Percentiles rank a stretch among this genome's conserved stretches.
Evolutionary conservation across 92 coral and sea anemone species (phyloP).

Genomic region (Palythoa grandiflora): DNA sequence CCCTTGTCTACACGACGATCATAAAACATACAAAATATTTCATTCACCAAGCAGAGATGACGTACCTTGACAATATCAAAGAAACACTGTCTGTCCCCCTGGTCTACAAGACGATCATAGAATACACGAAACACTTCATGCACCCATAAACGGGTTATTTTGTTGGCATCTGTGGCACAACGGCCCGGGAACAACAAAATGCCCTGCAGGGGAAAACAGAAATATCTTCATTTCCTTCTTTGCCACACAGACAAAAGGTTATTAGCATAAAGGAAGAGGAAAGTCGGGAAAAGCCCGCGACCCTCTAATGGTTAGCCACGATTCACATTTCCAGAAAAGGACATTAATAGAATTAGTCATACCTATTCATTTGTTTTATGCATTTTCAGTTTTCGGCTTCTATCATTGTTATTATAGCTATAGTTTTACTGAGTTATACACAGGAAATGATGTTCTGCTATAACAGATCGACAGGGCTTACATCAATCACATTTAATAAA

Average conservation of each 20-base stretch:
- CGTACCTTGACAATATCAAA: constrained; percentile 95
- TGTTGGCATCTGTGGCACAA: constrained; percentile 81
- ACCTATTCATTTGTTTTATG: too few species aligned
- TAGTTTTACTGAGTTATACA: too few species aligned
- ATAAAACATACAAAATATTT: constrained; percentile 95
- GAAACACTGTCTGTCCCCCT: constrained; percentile 85
- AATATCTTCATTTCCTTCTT: background rate
- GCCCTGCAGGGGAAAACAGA: constrained; percentile 61
- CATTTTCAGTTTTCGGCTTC: too few species aligned
- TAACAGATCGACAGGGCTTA: too few species aligned
- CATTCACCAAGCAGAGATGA: constrained; percentile 82
- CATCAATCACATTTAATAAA: too few species aligned
- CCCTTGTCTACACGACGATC: constrained; percentile 90
- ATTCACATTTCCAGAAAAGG: too few species aligned
- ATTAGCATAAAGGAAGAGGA: too few species aligned
- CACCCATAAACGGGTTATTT: constrained; percentile 90
- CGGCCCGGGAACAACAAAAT: constrained; percentile 88
- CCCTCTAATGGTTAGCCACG: too few species aligned
- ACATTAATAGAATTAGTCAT: too few species aligned
- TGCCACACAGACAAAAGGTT: background rate
- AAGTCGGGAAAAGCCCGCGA: too few species aligned
- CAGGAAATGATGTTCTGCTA: too few species aligned
- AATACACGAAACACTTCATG: constrained; percentile 99
- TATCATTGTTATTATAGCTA: too few species aligned
- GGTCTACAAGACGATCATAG: constrained; percentile 92